Percentiles rank a stretch among this genome's conserved stretches.
These are phyloP conservation scores for Poeciliopsis turneri DNA, from an alignment of 2,797 vertebrate species.

Conservation along the genomic window DNA sequence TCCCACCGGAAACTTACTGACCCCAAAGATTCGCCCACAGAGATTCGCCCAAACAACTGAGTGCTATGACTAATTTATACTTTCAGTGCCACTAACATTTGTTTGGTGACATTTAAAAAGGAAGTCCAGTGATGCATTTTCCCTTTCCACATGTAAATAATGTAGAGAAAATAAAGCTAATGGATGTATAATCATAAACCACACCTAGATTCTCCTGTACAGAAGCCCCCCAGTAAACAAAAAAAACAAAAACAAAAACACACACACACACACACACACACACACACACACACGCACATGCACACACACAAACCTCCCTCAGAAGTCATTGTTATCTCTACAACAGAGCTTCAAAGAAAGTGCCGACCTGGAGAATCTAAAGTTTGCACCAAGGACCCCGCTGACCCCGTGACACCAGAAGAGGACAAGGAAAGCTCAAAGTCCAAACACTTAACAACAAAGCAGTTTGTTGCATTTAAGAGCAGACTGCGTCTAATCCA, in stretches of 20 bases:
- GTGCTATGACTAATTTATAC: neutral
- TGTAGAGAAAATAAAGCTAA: neutral
- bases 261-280: no score
- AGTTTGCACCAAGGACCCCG: neutral
- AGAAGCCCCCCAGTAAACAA: no score
- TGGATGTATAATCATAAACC: neutral
- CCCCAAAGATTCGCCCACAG: neutral
- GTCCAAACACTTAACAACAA: conserved; percentile 17
- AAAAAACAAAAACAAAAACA: no score
- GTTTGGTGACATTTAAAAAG: neutral
- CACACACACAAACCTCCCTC: neutral
- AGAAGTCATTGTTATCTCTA: conserved; percentile 9
- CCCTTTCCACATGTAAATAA: neutral
- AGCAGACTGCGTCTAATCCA: neutral
- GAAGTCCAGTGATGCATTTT: neutral
- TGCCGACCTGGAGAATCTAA: neutral
- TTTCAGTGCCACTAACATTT: neutral
- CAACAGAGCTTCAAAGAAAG: neutral
- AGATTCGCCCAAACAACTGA: neutral
- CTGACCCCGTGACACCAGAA: conserved; percentile 8
- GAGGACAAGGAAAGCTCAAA: conserved; percentile 22
- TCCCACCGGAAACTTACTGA: neutral
- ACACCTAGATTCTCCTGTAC: neutral
- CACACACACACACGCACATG: no score
- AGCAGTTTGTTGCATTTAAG: neutral